Evolutionary conservation across 2,797 vertebrate species (phyloP), one percentile per base, ranked within the genome.

Genomic region (Tenualosa thibaudeaui): DNA sequence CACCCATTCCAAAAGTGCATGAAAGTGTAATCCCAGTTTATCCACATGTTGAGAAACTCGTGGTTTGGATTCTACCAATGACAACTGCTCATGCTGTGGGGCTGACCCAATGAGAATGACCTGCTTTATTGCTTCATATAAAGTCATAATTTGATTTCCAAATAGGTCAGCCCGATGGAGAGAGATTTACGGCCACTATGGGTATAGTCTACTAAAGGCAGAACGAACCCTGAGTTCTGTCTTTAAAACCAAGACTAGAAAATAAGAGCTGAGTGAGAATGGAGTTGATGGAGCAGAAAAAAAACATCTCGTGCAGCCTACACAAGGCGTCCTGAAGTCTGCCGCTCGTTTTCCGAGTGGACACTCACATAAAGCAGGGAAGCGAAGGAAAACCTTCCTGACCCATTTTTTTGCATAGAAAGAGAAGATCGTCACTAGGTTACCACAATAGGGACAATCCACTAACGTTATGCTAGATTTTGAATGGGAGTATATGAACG

Each of bases 371-470:
- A 24, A 62, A 81, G 50, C 78, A 78, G 49, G 49, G 50, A 81
- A 84, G 81, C 54, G 82, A 85, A 71, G 26, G 83, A 85, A 89
- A 90, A 84, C 31, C 88, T 51, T 60, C 51, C 87, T 94, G 94
- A 95, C 93, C 94, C 85, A 94, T 91, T 95, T 95, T 87, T 78
- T 89, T 82, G 81, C 84, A 88, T 17, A 78, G 17, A 43, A 37
- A 89, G 86, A 88, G 71, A 54, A 15, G 84, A 62, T 49, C 24
- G 81, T 58, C 43, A 88, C 90, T 56, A 56, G 54, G 54, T 19
- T 43, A 46, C 37, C 37, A 78, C 40, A 78, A 17, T 7, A 6
- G 37, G 26, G 19, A 43, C 71, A 37, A 78, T 46, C 37, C 71
- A 46, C 19, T 71, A 31, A 71, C 31, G 31, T 31, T 51, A 51